These are phyloP conservation scores for Champsocephalus esox DNA, from an alignment of 2,797 vertebrate genomes.

Conservation along the genomic window DNA sequence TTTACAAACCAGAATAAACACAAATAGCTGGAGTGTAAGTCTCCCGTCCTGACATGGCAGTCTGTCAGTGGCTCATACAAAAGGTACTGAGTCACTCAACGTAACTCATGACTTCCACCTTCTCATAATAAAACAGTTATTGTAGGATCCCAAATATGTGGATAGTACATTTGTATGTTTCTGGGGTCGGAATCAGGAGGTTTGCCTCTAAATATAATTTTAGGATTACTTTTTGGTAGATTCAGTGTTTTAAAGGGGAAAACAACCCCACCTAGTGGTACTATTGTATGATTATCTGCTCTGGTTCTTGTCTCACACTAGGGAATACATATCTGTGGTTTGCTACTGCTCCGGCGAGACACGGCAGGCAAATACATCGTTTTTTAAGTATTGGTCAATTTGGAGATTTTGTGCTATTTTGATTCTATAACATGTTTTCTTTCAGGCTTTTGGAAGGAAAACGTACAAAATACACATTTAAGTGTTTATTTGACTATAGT, in stretches of 20 bases:
- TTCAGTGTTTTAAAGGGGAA: constrained; percentile 10
- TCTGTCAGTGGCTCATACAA: neutral
- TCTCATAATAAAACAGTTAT: neutral
- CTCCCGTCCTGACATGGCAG: neutral
- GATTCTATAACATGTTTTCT: too few species aligned
- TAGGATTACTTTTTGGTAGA: neutral
- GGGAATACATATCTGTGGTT: neutral
- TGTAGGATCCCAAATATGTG: neutral
- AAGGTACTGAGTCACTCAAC: neutral
- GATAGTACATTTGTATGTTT: neutral
- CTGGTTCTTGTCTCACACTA: neutral
- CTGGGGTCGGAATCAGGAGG: neutral
- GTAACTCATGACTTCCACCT: neutral
- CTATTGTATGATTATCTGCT: neutral
- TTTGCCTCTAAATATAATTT: neutral
- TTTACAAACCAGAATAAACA: too few species aligned
- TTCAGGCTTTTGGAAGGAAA: too few species aligned
- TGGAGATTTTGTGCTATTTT: too few species aligned
- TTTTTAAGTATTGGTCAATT: too few species aligned
- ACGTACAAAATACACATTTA: too few species aligned
- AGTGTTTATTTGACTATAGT: too few species aligned
- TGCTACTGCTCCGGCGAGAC: too few species aligned
- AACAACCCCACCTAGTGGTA: constrained; percentile 33
- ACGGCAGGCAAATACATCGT: too few species aligned
- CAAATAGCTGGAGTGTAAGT: too few species aligned